These are phyloP conservation scores for Gallinago media DNA, from an alignment of 2,113 vertebrate genomes.

Conservation along the genomic window DNA sequence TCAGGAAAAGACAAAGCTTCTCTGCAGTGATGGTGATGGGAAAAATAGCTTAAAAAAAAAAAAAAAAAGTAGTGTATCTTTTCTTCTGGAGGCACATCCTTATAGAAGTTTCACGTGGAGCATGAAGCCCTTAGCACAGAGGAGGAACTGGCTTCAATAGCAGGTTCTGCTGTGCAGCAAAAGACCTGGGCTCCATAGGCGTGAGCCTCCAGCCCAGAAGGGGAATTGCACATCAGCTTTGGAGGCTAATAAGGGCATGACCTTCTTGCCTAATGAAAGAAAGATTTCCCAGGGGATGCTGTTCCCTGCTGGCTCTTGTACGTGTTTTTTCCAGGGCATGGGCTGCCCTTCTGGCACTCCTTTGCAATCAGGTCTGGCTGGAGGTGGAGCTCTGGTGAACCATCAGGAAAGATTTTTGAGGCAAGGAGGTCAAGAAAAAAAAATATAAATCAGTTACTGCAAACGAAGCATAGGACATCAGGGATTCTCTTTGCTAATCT, in stretches of 20 bases:
- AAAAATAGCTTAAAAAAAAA: background rate
- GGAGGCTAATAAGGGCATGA: constrained; percentile 20
- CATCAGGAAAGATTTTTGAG: background rate
- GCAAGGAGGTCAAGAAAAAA: background rate
- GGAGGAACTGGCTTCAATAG: background rate
- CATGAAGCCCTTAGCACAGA: background rate
- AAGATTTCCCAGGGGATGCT: background rate
- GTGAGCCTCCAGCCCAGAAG: background rate
- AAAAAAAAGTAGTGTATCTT: background rate
- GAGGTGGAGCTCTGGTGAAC: background rate
- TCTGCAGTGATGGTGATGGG: background rate
- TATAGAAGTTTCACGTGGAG: background rate
- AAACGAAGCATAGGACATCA: background rate
- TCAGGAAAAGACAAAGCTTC: background rate
- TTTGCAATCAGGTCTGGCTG: background rate
- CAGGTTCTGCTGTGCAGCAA: background rate
- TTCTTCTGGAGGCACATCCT: background rate
- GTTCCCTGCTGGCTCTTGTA: background rate
- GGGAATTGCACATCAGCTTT: background rate
- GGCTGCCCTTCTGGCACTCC: background rate
- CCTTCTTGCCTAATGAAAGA: background rate
- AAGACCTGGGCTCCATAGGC: background rate
- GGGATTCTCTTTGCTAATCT: no score
- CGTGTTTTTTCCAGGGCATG: background rate
- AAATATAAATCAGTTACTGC: background rate